Base-by-base conservation (phyloP, 2,888 invertebrate genomes). In the Crepidodera aurea region DNA sequence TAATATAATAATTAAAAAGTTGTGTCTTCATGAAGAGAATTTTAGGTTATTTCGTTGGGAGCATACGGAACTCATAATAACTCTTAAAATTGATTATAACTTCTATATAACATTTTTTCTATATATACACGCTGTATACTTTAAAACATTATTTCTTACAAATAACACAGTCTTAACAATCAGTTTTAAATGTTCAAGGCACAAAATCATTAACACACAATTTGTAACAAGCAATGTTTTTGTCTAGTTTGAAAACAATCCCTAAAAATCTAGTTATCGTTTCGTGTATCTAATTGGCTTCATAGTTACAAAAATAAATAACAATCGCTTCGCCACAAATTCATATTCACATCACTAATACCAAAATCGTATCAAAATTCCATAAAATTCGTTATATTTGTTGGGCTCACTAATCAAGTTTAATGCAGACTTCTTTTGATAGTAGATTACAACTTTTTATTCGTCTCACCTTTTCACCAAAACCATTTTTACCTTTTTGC, bases 281-380 rank as follows among this genome's bases (percentile, higher is more conserved):
- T 32, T 39, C 57, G 57, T 48, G 18, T 46, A 39, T 34, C 34
- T 44, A 50, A 48, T 57, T 57, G 48, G 56, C 56, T 55, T 55
- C 13, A 12, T 13, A 34, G 27, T 16, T 42, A 25, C n/a, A 25
- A 6, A 22, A 48, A 48, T 7, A 10, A 27, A 27, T 27, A 29
- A 42, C 25, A 54, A 27, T 15, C 16, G 53, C 53, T 54, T 54
- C 18, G 42, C 19, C 37, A 57, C 37, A 32, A 44, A 2, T 27
- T 46, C 18, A 19, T 39, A 15, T 48, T 48, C 34, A 57, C 39
- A 29, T 57, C 39, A 50, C 57, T 48, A 57, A 57, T 57, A 18
- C 18, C 3, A 37, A 40, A 40, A 13, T 13, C 13, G 4, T 6
- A 13, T 27, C n/a, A 40, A 19, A 29, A 54, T 15, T 42, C 32